Evolutionary conservation across 1,140 invertebrate species (phyloP).

Genomic region (Carcinoscorpius rotundicauda): DNA sequence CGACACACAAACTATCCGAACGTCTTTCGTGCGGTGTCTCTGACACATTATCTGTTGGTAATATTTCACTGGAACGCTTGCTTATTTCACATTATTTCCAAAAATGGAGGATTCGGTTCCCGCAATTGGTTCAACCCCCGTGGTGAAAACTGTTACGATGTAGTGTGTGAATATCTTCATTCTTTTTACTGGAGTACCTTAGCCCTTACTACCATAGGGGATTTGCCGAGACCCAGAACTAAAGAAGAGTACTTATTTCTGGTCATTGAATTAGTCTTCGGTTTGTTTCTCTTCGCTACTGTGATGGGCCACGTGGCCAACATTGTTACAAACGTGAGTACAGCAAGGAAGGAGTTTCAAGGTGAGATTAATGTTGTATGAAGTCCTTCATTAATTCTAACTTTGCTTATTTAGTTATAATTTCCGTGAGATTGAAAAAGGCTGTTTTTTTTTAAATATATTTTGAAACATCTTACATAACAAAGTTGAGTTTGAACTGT

Average conservation of each 20-base stretch:
- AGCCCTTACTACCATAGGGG: conserved; percentile 76
- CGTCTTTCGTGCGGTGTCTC: conserved; percentile 79
- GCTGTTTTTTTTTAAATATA: too few species aligned
- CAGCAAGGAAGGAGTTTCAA: conserved; percentile 87
- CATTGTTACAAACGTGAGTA: conserved; percentile 87
- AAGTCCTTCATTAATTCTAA: too few species aligned
- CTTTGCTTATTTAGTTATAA: too few species aligned
- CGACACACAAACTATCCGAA: conserved; percentile 97
- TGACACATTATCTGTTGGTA: conserved; percentile 91
- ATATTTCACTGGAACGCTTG: conserved; percentile 99
- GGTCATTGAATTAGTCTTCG: conserved; percentile 75
- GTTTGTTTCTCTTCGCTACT: conserved; percentile 76
- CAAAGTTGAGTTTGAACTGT: too few species aligned
- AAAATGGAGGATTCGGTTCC: conserved; percentile 82
- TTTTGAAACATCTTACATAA: too few species aligned
- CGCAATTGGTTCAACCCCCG: conserved; percentile 59
- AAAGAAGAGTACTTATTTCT: conserved; percentile 85
- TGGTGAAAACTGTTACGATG: conserved; percentile 50
- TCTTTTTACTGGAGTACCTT: conserved; percentile 97
- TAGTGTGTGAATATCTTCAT: conserved; percentile 86
- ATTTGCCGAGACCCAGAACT: conserved; percentile 51
- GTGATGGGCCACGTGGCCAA: conserved; percentile 87
- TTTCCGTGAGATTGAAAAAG: too few species aligned
- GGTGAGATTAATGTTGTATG: conserved; percentile 46
- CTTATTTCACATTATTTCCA: conserved; percentile 88